These are phyloP conservation scores for Sisyra terminalis DNA, from an alignment of 2,888 invertebrate genomes.

Conservation along the genomic window DNA sequence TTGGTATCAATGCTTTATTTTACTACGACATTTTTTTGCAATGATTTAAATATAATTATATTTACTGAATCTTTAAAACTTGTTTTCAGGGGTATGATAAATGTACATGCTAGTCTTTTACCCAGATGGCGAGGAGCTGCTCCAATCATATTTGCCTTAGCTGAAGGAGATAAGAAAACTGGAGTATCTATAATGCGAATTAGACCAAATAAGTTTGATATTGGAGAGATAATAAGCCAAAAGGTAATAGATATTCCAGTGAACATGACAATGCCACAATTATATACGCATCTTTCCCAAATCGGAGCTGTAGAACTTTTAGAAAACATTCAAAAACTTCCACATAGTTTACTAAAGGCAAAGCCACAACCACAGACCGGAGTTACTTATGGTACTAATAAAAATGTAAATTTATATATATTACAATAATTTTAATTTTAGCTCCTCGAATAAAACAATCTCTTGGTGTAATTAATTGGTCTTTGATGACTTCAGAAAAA, in stretches of 20 bases:
- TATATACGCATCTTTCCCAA: slow-evolving; percentile 44
- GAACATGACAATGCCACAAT: slow-evolving; percentile 44
- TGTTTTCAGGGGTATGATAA: slow-evolving; percentile 66
- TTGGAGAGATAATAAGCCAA: slow-evolving; percentile 53
- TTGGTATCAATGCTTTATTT: slow-evolving; percentile 4
- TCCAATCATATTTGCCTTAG: slow-evolving; percentile 71
- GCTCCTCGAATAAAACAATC: slow-evolving; percentile 54
- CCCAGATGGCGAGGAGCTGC: slow-evolving; percentile 90
- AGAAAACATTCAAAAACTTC: slow-evolving; percentile 40
- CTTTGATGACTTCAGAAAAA: slow-evolving; percentile 38
- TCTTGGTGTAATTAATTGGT: slow-evolving; percentile 50
- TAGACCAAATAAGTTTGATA: slow-evolving; percentile 63
- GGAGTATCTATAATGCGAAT: slow-evolving; percentile 84
- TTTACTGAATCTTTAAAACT: too few relatives aligned
- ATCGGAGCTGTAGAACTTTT: slow-evolving; percentile 52
- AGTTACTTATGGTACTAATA: slow-evolving; percentile 50
- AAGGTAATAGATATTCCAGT: slow-evolving; percentile 33
- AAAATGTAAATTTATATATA: slow-evolving; percentile 4
- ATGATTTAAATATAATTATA: slow-evolving; percentile 5
- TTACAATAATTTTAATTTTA: slow-evolving; percentile 25
- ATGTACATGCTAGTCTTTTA: slow-evolving; percentile 83
- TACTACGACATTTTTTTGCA: slow-evolving; percentile 8
- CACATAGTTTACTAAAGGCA: slow-evolving; percentile 36
- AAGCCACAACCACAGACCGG: slow-evolving; percentile 40
- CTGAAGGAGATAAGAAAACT: slow-evolving; percentile 63